Evolutionary conservation across 2,888 invertebrate species (phyloP).

Genomic region (Clanis bilineata): DNA sequence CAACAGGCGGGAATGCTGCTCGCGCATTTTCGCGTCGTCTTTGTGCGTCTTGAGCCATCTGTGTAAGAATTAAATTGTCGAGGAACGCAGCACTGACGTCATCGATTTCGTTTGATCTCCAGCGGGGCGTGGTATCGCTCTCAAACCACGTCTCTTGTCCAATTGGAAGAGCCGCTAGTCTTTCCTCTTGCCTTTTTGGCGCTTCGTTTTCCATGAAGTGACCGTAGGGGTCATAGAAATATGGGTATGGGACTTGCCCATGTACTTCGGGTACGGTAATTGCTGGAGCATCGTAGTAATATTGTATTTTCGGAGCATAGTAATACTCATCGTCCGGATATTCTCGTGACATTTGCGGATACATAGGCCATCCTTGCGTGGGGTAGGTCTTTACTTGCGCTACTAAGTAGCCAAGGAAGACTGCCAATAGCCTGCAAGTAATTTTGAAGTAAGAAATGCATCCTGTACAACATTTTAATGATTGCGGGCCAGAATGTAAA

Average conservation of each 20-base stretch:
- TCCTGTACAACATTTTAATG: neutral
- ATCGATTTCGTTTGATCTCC: conserved; percentile 70
- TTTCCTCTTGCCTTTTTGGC: conserved; percentile 83
- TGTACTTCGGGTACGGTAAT: conserved; percentile 65
- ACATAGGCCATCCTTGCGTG: conserved; percentile 70
- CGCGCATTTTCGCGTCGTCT: conserved; percentile 73
- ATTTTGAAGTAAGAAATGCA: neutral
- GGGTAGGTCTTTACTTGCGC: conserved; percentile 70
- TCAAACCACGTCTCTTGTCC: conserved; percentile 87
- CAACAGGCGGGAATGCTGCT: conserved; percentile 66
- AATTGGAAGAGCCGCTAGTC: conserved; percentile 83
- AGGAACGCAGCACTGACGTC: conserved; percentile 85
- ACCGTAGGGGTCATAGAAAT: conserved; percentile 74
- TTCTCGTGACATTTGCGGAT: conserved; percentile 78
- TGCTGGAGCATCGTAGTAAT: conserved; percentile 68
- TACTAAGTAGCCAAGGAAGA: conserved; percentile 76
- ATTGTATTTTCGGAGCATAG: conserved; percentile 77
- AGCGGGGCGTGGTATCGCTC: conserved; percentile 72
- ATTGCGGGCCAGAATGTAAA: neutral
- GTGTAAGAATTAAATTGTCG: conserved; percentile 85
- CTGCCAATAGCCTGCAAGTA: conserved; percentile 60
- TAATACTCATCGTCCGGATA: conserved; percentile 81
- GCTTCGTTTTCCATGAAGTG: conserved; percentile 81
- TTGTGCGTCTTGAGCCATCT: conserved; percentile 84
- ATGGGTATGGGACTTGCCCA: conserved; percentile 68